Evolutionary conservation across 2,888 invertebrate species (phyloP), one percentile per base, ranked within the genome.

Genomic region (Troilus luridus): DNA sequence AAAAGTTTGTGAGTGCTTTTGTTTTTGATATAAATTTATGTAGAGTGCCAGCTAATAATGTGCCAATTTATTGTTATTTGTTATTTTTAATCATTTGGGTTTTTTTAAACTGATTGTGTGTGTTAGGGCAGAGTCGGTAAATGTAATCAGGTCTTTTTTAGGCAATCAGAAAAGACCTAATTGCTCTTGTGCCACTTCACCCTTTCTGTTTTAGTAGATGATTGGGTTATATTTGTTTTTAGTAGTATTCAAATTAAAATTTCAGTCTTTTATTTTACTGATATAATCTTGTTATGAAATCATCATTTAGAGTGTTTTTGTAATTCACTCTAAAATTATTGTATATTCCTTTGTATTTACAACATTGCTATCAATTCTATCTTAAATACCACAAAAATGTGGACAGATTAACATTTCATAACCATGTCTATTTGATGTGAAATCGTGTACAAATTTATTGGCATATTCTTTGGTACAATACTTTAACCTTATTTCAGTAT

Each of bases 281-380:
- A 64, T 64, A n/a, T 64, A n/a, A 64, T 64, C n/a, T 64, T n/a
- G n/a, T 64, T n/a, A 64, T 64, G n/a, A n/a, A n/a, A 64, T 64
- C 64, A 64, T 21, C 64, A 11, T 9, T 64, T 1, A 64, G n/a
- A 64, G n/a, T n/a, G 9, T 62, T 62, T 21, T 62, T 62, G 19
- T 62, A 8, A 41, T 7, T 62, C 62, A 62, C 62, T 21, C 62
- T 21, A 21, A 62, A 19, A 62, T 62, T 5, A 62, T 62, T 41
- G 41, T 41, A 41, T 41, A 3, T 1, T 41, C 41, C 41, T 41
- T 41, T 41, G 41, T 41, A 41, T 3, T 41, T 41, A 41, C 41
- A 41, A 41, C 41, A 41, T 41, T 41, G 41, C 2, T 41, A 41
- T 41, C 41, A 41, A 41, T 41, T 41, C 41, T 41, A 41, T 41